phyloP scores from a whole-genome alignment of 2,797 vertebrate genomes.

The Clarias laeviceps region DNA sequence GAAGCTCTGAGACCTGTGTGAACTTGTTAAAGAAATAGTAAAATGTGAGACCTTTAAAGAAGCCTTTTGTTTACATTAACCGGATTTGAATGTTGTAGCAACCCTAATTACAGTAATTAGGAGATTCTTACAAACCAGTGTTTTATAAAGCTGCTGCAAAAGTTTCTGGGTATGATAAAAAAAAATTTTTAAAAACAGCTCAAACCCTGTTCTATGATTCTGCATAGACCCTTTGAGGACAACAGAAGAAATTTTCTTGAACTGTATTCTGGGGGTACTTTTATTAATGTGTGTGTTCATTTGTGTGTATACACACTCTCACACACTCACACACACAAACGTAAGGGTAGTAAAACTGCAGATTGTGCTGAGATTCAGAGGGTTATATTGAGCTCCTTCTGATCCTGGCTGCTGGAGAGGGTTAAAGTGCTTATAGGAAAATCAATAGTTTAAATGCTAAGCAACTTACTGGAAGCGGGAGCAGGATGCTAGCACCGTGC shows the following conservation, averaged over 20 bases:
- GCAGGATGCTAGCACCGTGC: slow-evolving; percentile 90
- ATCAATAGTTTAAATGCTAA: slow-evolving; percentile 98
- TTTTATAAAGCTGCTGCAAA: background rate
- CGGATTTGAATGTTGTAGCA: background rate
- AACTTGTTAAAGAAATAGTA: too few species aligned
- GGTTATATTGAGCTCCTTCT: slow-evolving; percentile 58
- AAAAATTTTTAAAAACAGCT: too few species aligned
- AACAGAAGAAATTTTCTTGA: background rate
- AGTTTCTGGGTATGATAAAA: background rate
- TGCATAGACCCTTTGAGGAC: background rate
- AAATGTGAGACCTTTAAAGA: background rate
- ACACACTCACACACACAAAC: background rate
- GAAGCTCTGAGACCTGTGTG: too few species aligned
- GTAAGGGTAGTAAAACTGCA: slow-evolving; percentile 51
- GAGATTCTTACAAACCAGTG: background rate
- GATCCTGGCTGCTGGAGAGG: slow-evolving; percentile 70
- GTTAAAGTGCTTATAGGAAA: slow-evolving; percentile 98
- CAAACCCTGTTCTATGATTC: background rate
- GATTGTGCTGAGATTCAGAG: slow-evolving; percentile 53
- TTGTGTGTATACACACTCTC: background rate
- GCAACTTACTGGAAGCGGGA: slow-evolving; percentile 98
- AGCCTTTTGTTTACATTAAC: background rate
- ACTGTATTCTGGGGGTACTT: background rate
- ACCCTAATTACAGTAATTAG: background rate
- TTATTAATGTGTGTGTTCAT: background rate